Evolutionary conservation across 2,113 vertebrate species (phyloP).

Genomic region (Alouatta palliata): DNA sequence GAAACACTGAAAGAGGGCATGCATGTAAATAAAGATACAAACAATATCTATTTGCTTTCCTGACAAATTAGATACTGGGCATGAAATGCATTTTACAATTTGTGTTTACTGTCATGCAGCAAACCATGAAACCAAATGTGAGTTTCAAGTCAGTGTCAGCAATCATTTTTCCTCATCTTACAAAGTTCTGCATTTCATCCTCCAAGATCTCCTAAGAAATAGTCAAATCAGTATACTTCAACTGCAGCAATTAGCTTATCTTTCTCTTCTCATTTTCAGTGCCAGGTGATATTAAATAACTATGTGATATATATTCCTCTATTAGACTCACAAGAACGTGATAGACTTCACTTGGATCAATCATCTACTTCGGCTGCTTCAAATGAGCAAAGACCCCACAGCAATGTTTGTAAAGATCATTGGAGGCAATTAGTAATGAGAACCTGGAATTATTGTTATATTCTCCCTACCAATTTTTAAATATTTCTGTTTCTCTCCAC

Average conservation of each 20-base stretch:
- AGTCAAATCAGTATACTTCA: not conserved
- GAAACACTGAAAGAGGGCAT: not conserved
- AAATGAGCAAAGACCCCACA: not conserved
- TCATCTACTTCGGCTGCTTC: not conserved
- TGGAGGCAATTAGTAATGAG: not conserved
- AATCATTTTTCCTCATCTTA: not conserved
- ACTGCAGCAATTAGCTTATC: not conserved
- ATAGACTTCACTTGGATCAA: not conserved
- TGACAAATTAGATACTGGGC: not conserved
- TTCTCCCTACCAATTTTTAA: not conserved
- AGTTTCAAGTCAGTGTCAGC: not conserved
- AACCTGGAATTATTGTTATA: not conserved
- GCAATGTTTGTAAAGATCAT: not conserved
- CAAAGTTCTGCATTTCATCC: not conserved
- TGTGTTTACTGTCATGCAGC: not conserved
- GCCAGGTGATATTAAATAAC: not conserved
- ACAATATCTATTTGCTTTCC: not conserved
- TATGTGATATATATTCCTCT: not conserved
- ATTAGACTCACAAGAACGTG: not conserved
- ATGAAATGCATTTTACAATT: not conserved
- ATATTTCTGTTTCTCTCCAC: not conserved
- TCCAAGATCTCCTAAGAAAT: not conserved
- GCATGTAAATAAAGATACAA: not conserved
- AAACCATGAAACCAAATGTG: not conserved
- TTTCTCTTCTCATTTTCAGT: conserved; percentile 1